These are phyloP conservation scores for Chascanopsetta lugubris DNA, from an alignment of 2,113 vertebrate genomes.

Conservation along the genomic window DNA sequence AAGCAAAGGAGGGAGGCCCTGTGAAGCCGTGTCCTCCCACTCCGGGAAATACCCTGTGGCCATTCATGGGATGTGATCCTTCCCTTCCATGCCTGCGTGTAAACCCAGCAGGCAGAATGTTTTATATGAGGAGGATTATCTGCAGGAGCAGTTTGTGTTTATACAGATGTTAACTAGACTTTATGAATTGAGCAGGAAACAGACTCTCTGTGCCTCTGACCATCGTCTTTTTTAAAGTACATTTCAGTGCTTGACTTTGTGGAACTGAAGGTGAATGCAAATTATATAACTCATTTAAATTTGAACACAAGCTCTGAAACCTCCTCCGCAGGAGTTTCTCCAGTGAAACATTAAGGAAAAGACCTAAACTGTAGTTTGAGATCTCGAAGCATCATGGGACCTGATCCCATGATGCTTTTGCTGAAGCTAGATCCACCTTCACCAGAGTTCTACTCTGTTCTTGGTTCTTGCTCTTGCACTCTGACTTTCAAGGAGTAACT, in stretches of 20 bases:
- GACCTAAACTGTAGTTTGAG: too few relatives aligned
- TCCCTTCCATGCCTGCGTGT: conserved; percentile 45
- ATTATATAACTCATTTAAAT: background rate
- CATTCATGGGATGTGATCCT: conserved; percentile 59
- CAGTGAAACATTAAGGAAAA: too few relatives aligned
- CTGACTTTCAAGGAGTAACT: too few relatives aligned
- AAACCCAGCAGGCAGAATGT: conserved; percentile 47
- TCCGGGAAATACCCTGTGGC: conserved; percentile 68
- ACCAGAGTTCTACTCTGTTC: too few relatives aligned
- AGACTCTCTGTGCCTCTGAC: conserved; percentile 12
- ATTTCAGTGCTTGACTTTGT: conserved; percentile 24
- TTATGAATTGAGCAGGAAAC: conserved; percentile 20
- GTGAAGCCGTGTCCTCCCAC: conserved; percentile 67
- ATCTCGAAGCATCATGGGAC: too few relatives aligned
- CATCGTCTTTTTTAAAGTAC: conserved; percentile 9
- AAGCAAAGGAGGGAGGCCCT: conserved; percentile 42
- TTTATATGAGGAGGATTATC: conserved; percentile 65
- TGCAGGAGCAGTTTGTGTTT: conserved; percentile 70
- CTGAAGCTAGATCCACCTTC: too few relatives aligned
- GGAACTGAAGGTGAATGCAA: conserved; percentile 16
- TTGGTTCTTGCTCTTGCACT: too few relatives aligned
- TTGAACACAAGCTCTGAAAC: background rate
- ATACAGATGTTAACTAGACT: conserved; percentile 70
- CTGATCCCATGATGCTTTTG: too few relatives aligned
- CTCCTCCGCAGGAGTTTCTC: background rate